phyloP scores from a whole-genome alignment of 2,888 invertebrate species.

The Caenorhabditis japonica region DNA sequence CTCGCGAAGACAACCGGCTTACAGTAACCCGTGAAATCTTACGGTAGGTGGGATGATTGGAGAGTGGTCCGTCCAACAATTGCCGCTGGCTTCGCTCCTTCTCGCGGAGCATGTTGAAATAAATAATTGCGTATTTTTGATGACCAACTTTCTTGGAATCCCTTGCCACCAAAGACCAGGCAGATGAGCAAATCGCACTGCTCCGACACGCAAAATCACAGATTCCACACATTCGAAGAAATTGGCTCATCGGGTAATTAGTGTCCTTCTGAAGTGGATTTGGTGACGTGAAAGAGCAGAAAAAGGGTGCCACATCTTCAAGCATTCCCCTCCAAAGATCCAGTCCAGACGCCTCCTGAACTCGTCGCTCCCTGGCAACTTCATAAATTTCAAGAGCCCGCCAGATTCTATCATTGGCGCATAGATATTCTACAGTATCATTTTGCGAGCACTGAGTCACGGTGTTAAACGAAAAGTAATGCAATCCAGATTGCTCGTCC shows the following conservation, averaged over 20 bases:
- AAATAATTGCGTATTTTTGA: constrained; percentile 6
- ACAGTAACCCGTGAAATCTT: neutral
- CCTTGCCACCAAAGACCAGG: constrained; percentile 8
- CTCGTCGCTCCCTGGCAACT: constrained; percentile 5
- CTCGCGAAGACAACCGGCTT: no score
- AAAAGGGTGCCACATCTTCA: neutral
- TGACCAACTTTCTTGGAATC: neutral
- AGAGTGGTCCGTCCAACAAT: neutral
- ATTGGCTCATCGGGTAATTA: constrained; percentile 15
- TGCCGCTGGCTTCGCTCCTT: constrained; percentile 8
- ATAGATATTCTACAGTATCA: constrained; percentile 1
- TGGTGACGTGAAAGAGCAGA: constrained; percentile 1
- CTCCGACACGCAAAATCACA: neutral
- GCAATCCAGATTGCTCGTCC: neutral
- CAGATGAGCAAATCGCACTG: constrained; percentile 8
- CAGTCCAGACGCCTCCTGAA: neutral
- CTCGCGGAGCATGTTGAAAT: constrained; percentile 3
- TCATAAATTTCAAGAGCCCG: constrained; percentile 20
- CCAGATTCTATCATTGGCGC: constrained; percentile 7
- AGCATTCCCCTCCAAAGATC: constrained; percentile 1
- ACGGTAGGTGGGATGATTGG: constrained; percentile 1
- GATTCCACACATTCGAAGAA: constrained; percentile 18
- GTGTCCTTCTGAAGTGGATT: neutral
- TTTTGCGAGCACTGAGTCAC: neutral
- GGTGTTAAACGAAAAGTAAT: constrained; percentile 4